phyloP scores from a whole-genome alignment of 1,140 invertebrate species.

The Brevipalpus yothersi region DNA sequence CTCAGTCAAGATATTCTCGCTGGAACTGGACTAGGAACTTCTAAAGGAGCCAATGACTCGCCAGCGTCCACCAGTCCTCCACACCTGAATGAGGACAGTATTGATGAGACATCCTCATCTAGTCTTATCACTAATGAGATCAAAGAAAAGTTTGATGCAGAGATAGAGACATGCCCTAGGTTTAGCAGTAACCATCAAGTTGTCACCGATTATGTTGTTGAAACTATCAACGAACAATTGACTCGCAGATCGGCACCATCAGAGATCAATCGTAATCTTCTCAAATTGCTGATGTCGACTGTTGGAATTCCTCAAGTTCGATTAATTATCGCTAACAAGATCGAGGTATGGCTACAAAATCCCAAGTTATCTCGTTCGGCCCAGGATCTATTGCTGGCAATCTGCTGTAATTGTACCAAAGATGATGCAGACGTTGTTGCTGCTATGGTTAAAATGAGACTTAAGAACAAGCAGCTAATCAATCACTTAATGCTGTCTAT shows the following conservation, averaged over 20 bases:
- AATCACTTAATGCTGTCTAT: conserved; percentile 67
- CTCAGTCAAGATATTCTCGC: conserved; percentile 7
- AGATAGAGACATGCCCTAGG: conserved; percentile 15
- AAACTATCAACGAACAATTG: conserved; percentile 63
- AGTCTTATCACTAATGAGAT: conserved; percentile 2
- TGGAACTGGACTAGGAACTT: not conserved
- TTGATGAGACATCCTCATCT: conserved; percentile 13
- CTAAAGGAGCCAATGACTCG: not conserved
- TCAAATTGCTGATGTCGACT: conserved; percentile 52
- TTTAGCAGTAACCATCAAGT: conserved; percentile 27
- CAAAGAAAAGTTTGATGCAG: not conserved
- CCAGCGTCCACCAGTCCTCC: not conserved
- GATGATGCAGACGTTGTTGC: conserved; percentile 71
- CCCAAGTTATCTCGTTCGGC: conserved; percentile 70
- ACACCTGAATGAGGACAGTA: not conserved
- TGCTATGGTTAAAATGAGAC: conserved; percentile 58
- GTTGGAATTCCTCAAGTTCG: conserved; percentile 66
- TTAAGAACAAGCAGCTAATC: conserved; percentile 77
- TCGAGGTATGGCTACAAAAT: conserved; percentile 87
- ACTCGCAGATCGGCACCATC: conserved; percentile 56
- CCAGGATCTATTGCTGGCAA: conserved; percentile 72
- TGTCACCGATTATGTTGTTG: conserved; percentile 56
- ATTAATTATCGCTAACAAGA: conserved; percentile 44
- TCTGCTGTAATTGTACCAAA: conserved; percentile 66
- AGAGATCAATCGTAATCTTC: conserved; percentile 58